Conservation (phyloP, 2,797 vertebrate genomes). For the Lophotriccus pileatus region DNA sequence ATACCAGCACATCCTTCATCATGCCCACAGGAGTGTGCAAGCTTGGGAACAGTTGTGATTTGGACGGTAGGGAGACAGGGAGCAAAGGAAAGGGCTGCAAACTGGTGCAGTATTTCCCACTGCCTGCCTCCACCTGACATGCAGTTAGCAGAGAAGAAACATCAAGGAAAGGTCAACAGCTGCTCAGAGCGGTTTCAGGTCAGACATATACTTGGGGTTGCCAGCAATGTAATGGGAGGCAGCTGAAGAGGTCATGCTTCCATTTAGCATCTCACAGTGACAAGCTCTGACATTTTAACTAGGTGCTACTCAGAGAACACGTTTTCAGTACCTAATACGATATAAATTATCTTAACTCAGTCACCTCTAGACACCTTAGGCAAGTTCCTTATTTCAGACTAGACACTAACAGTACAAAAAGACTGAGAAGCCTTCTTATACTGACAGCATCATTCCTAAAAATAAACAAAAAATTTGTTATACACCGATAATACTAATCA, state of each 20-base stretch:
- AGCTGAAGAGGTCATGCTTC: not conserved
- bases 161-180: slow-evolving; percentile 50
- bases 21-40: not conserved
- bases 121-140: not conserved
- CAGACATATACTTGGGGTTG: not conserved
- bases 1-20: rapidly evolving
- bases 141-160: not conserved
- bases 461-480: not conserved
- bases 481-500: not conserved
- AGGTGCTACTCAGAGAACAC: not conserved
- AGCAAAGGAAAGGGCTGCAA: not conserved
- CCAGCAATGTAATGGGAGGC: not conserved
- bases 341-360: not conserved
- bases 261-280: not conserved
- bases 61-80: not conserved
- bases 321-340: not conserved
- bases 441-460: not conserved
- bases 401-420: not conserved
- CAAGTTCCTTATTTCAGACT: not conserved
- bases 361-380: not conserved
- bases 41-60: not conserved
- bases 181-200: slow-evolving; percentile 18
- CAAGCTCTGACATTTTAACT: slow-evolving; percentile 8
- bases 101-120: not conserved
- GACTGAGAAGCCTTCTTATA: not conserved